Conservation (phyloP, 1,140 invertebrate genomes). For the Scaptomyza pallida region DNA sequence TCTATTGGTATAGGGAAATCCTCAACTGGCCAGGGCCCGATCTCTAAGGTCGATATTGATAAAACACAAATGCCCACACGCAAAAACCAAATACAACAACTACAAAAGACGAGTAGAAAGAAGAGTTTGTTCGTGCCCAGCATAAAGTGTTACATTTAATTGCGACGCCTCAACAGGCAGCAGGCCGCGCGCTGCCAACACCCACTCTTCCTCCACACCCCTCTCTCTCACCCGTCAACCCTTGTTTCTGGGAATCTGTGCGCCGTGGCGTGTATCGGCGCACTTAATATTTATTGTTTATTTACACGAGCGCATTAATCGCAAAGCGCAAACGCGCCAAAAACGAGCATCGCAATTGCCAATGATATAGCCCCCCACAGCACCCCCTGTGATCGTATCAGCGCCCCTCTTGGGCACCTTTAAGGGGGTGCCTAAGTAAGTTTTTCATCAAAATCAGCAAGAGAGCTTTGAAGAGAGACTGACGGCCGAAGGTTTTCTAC, state of each 20-base stretch:
- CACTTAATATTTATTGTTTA: conserved; percentile 82
- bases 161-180: conserved; percentile 40
- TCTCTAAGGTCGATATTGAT: conserved; percentile 17
- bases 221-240: not conserved
- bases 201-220: not conserved
- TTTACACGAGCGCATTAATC: conserved; percentile 81
- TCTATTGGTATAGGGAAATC: too few species aligned
- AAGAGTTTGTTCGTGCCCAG: conserved; percentile 55
- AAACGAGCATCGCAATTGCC: conserved; percentile 73
- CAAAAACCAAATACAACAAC: conserved; percentile 20
- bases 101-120: conserved; percentile 1
- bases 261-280: conserved; percentile 64
- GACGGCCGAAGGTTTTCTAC: conserved; percentile 13
- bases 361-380: conserved; percentile 28
- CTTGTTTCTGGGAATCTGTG: conserved; percentile 40
- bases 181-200: not conserved
- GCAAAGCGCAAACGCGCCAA: conserved; percentile 77
- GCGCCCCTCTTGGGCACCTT: not conserved
- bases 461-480: conserved; percentile 2
- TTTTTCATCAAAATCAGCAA: conserved; percentile 35
- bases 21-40: not conserved
- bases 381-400: not conserved
- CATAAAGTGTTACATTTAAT: conserved; percentile 71
- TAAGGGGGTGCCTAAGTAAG: not conserved
- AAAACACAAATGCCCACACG: conserved; percentile 39